These are phyloP conservation scores for Phorcus lineatus DNA, from an alignment of 2,888 invertebrate genomes.

Conservation along the genomic window DNA sequence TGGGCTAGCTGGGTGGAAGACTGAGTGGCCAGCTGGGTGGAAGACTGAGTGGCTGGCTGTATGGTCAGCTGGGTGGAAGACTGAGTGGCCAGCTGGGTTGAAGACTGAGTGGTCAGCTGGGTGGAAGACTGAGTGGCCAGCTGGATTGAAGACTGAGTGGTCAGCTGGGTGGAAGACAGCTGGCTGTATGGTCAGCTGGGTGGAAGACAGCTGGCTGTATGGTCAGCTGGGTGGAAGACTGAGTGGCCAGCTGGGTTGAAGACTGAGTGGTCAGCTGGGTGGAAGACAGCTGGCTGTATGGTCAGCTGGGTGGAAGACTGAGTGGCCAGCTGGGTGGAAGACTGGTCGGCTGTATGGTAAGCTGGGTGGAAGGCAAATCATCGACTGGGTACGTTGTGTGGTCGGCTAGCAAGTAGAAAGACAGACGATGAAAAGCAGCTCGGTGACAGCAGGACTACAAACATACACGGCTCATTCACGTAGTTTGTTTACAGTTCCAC, in stretches of 20 bases:
- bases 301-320: neutral
- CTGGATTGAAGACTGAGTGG: neutral
- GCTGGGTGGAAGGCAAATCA: neutral
- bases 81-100: neutral
- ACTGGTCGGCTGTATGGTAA: neutral
- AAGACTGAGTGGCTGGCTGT: neutral
- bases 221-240: neutral
- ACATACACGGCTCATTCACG: conserved; percentile 5
- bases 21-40: neutral
- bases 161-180: neutral
- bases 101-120: neutral
- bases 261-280: neutral
- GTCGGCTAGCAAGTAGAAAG: neutral
- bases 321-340: neutral
- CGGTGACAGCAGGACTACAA: conserved; percentile 27
- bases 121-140: neutral
- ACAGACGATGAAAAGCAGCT: neutral
- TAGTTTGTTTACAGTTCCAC: conserved; percentile 15
- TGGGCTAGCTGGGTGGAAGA: neutral
- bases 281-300: neutral
- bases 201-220: neutral
- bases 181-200: neutral
- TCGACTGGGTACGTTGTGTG: neutral
- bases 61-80: neutral
- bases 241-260: neutral